A percentile compares a stretch with the other conserved stretches of the same genome.
These are phyloP conservation scores for Ennomos fuscantarius DNA, from an alignment of 2,888 invertebrate species.

Conservation along the genomic window DNA sequence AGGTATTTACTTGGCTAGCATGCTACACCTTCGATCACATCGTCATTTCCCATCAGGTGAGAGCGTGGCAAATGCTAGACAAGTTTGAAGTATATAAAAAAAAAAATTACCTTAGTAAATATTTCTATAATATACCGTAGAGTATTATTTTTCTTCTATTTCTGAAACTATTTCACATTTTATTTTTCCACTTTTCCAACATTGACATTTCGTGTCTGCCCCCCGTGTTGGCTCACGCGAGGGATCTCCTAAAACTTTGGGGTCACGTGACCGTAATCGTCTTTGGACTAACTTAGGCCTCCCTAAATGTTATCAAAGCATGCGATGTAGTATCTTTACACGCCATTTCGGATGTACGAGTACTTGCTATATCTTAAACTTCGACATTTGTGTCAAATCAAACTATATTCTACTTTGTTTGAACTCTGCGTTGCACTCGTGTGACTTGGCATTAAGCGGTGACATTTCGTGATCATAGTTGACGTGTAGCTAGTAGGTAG, in stretches of 20 bases:
- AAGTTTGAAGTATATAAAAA: no score
- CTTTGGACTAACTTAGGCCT: constrained; percentile 31
- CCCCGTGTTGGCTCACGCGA: constrained; percentile 35
- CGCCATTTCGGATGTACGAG: constrained; percentile 21
- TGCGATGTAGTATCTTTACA: constrained; percentile 35
- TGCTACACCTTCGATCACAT: no score
- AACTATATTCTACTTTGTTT: constrained; percentile 13
- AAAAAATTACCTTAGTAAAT: constrained; percentile 3
- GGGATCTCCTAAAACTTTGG: constrained; percentile 31
- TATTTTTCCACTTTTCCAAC: constrained; percentile 30
- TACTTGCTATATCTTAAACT: background rate
- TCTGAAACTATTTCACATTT: constrained; percentile 17
- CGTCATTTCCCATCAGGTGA: no score
- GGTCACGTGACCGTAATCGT: constrained; percentile 37
- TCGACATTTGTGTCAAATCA: constrained; percentile 1
- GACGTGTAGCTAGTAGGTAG: constrained; percentile 43
- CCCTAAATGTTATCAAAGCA: constrained; percentile 32
- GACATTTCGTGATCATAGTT: constrained; percentile 58
- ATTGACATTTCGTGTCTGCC: constrained; percentile 52
- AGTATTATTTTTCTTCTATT: constrained; percentile 6
- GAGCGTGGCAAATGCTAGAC: no score
- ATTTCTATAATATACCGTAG: background rate
- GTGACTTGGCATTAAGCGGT: constrained; percentile 51
- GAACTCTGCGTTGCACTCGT: constrained; percentile 35
- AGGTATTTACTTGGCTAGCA: no score